These are phyloP conservation scores for Caenorhabditis inopinata DNA, from an alignment of 1,140 invertebrate genomes.

Conservation along the genomic window DNA sequence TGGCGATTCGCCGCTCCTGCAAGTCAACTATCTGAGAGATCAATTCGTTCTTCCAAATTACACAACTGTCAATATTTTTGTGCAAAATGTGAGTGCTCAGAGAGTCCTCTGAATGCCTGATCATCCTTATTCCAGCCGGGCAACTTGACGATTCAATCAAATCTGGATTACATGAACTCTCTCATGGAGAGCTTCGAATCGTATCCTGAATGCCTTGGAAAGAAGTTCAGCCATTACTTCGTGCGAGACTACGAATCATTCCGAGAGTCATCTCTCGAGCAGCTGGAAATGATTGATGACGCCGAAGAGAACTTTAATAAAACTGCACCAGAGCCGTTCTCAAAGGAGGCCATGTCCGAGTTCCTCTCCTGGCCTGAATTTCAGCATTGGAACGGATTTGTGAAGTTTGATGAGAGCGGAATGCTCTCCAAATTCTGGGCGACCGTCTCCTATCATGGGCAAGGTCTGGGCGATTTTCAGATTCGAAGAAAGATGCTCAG, in stretches of 20 bases:
- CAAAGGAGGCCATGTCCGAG: conserved; percentile 41
- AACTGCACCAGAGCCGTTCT: conserved; percentile 22
- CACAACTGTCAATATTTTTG: conserved; percentile 54
- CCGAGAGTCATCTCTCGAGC: conserved; percentile 7
- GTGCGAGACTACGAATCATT: conserved; percentile 55
- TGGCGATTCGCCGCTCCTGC: conserved; percentile 62
- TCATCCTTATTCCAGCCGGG: conserved; percentile 37
- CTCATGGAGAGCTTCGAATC: conserved; percentile 54
- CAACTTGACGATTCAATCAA: conserved; percentile 46
- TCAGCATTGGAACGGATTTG: conserved; percentile 59
- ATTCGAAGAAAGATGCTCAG: conserved; percentile 48
- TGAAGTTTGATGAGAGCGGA: conserved; percentile 53
- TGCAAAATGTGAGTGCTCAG: conserved; percentile 48
- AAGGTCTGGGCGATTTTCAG: conserved; percentile 52
- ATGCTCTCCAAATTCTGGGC: conserved; percentile 48
- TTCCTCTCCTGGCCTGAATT: conserved; percentile 61
- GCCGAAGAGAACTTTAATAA: conserved; percentile 40
- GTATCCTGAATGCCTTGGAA: conserved; percentile 53
- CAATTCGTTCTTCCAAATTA: conserved; percentile 56
- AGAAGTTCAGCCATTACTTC: conserved; percentile 58
- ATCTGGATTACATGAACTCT: conserved; percentile 32
- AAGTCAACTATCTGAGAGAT: conserved; percentile 57
- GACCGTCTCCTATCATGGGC: conserved; percentile 55
- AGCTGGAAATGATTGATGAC: conserved; percentile 39
- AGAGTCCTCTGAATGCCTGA: no score